Conservation (phyloP, 2,888 invertebrate species). For the Nudaria mundana region DNA sequence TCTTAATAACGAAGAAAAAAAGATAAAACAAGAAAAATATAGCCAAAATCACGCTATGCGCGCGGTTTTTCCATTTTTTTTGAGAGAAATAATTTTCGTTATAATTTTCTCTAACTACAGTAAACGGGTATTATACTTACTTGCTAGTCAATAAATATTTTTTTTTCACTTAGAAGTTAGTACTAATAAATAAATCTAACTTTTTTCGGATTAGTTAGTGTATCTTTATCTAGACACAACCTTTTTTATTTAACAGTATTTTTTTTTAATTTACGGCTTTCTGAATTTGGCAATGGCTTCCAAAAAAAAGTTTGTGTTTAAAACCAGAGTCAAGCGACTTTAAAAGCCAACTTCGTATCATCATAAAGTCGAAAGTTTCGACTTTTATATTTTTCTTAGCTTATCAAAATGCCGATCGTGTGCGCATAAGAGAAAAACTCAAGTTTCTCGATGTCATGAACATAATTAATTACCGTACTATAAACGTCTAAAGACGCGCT, state of each 20-base stretch:
- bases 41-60: conserved; percentile 33
- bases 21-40: conserved; percentile 10
- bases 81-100: conserved; percentile 40
- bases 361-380: conserved; percentile 21
- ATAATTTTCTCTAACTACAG: conserved; percentile 59
- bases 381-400: conserved; percentile 27
- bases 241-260: conserved; percentile 69
- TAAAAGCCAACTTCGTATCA: conserved; percentile 36
- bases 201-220: conserved; percentile 60
- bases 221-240: conserved; percentile 78
- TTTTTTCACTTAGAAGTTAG: conserved; percentile 63
- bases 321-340: conserved; percentile 40
- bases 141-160: conserved; percentile 75
- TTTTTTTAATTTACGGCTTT: conserved; percentile 51
- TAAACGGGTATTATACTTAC: conserved; percentile 72
- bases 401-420: conserved; percentile 28
- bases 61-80: conserved; percentile 31
- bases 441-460: conserved; percentile 30
- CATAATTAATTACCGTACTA: conserved; percentile 23
- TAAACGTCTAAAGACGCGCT: conserved; percentile 36
- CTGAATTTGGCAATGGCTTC: conserved; percentile 70
- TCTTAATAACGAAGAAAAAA: conserved; percentile 18
- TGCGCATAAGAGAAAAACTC: conserved; percentile 33
- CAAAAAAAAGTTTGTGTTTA: conserved; percentile 37
- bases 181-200: conserved; percentile 74